Conservation (phyloP, 2,797 vertebrate species). For the Enteromius radiatus region DNA sequence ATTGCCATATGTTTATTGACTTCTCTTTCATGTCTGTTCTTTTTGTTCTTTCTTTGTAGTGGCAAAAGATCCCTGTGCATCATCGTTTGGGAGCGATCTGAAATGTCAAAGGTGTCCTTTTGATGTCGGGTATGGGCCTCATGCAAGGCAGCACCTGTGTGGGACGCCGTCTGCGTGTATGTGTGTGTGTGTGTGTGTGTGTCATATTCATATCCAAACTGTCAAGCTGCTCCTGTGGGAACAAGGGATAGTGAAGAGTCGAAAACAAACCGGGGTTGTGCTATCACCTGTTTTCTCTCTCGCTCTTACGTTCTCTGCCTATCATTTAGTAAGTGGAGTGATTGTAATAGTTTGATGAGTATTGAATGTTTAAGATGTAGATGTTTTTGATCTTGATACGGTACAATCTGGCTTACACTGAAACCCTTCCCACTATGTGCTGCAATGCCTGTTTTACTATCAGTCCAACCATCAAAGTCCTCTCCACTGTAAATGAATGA, state of each 20-base stretch:
- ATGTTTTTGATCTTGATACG: constrained; percentile 62
- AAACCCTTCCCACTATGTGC: constrained; percentile 21
- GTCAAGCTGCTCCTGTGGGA: constrained; percentile 62
- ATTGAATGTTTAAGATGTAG: constrained; percentile 59
- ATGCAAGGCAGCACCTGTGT: constrained; percentile 86
- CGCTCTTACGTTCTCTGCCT: not conserved
- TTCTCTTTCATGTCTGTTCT: constrained; percentile 99
- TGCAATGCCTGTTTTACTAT: constrained; percentile 20
- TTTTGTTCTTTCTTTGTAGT: constrained; percentile 99
- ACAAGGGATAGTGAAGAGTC: constrained; percentile 18
- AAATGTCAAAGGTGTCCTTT: constrained; percentile 99
- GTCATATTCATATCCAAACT: constrained; percentile 51
- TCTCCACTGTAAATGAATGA: not conserved
- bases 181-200: constrained; percentile 45
- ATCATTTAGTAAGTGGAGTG: constrained; percentile 45
- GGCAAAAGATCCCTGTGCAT: constrained; percentile 97
- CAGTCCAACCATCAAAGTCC: constrained; percentile 15
- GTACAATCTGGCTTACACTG: constrained; percentile 25
- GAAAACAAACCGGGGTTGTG: not conserved
- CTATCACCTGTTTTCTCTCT: not conserved
- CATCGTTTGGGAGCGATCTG: constrained; percentile 97
- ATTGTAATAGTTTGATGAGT: constrained; percentile 64
- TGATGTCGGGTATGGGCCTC: constrained; percentile 94
- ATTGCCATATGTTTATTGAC: constrained; percentile 99
- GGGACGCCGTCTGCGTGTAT: constrained; percentile 55